Evolutionary conservation across 2,888 invertebrate species (phyloP).

Genomic region (Spicauda simplicius): DNA sequence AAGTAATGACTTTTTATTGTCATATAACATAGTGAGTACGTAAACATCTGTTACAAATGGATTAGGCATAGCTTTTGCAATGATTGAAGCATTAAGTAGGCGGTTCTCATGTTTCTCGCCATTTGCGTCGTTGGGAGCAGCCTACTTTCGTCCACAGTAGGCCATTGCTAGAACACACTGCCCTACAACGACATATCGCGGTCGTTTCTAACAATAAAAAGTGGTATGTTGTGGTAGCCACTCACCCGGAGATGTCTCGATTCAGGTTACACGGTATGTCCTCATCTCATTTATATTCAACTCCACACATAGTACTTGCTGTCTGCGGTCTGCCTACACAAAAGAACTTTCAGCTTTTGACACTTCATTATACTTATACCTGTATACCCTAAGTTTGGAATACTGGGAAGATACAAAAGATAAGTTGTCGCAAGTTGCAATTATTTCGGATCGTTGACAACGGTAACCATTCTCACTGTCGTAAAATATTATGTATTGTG

Average conservation of each 20-base stretch:
- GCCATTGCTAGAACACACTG: constrained; percentile 58
- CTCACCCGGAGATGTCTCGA: constrained; percentile 64
- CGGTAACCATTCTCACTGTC: too few species aligned
- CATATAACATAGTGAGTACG: not conserved
- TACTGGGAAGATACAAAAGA: too few species aligned
- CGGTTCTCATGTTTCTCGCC: constrained; percentile 66
- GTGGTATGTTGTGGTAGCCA: constrained; percentile 47
- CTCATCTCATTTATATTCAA: constrained; percentile 42
- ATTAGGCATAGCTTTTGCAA: constrained; percentile 6
- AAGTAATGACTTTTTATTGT: constrained; percentile 2
- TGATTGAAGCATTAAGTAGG: constrained; percentile 35
- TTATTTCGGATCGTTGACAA: not conserved
- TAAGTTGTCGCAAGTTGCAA: too few species aligned
- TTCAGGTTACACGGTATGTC: constrained; percentile 61
- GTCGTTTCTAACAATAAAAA: constrained; percentile 65
- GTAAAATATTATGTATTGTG: too few species aligned
- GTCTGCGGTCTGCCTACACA: constrained; percentile 6
- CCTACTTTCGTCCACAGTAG: constrained; percentile 68
- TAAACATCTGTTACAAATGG: constrained; percentile 4
- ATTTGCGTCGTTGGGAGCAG: constrained; percentile 63
- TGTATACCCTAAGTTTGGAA: too few species aligned
- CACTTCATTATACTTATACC: not conserved
- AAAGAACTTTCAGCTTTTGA: constrained; percentile 8
- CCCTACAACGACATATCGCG: constrained; percentile 72
- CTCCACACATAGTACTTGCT: constrained; percentile 18